Percentiles rank a stretch among this genome's conserved stretches.
These are phyloP conservation scores for Merodon equestris DNA, from an alignment of 2,888 invertebrate genomes.

Conservation along the genomic window DNA sequence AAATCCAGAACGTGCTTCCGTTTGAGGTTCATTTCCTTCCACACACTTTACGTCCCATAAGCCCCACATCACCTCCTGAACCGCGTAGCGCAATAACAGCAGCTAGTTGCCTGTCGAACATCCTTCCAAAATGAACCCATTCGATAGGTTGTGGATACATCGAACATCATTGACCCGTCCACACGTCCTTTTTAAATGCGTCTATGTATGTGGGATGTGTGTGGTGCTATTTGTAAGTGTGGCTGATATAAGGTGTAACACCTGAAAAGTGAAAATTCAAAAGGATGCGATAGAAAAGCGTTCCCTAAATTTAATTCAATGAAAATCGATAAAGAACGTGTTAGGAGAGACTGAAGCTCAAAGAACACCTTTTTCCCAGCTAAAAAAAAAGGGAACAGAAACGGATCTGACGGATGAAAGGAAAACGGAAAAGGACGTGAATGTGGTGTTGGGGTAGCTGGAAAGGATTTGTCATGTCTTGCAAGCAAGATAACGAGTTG, in stretches of 20 bases:
- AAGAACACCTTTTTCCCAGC: no score
- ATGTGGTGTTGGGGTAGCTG: conserved; percentile 21
- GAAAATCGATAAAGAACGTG: conserved; percentile 59
- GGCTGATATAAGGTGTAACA: conserved; percentile 2
- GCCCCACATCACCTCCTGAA: neutral
- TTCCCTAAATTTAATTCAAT: conserved; percentile 64
- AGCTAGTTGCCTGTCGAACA: neutral
- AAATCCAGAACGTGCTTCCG: conserved; percentile 34
- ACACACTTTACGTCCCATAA: neutral
- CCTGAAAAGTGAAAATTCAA: conserved; percentile 59
- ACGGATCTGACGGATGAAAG: conserved; percentile 40
- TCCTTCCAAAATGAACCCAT: conserved; percentile 24
- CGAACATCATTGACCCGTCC: conserved; percentile 25
- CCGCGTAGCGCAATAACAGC: neutral
- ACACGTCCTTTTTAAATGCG: conserved; percentile 7
- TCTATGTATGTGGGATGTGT: neutral
- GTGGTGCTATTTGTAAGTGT: no score
- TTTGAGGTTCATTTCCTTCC: conserved; percentile 15
- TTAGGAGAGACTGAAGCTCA: conserved; percentile 32
- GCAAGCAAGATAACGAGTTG: conserved; percentile 66
- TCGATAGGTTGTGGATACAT: conserved; percentile 18
- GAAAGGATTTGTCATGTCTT: conserved; percentile 66
- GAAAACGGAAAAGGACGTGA: no score
- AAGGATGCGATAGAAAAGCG: conserved; percentile 44
- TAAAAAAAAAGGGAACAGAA: conserved; percentile 38